Evolutionary conservation across 2,113 vertebrate genomes (phyloP), one percentile per base, ranked within the genome.

Genomic region (Pomatostomus ruficeps): DNA sequence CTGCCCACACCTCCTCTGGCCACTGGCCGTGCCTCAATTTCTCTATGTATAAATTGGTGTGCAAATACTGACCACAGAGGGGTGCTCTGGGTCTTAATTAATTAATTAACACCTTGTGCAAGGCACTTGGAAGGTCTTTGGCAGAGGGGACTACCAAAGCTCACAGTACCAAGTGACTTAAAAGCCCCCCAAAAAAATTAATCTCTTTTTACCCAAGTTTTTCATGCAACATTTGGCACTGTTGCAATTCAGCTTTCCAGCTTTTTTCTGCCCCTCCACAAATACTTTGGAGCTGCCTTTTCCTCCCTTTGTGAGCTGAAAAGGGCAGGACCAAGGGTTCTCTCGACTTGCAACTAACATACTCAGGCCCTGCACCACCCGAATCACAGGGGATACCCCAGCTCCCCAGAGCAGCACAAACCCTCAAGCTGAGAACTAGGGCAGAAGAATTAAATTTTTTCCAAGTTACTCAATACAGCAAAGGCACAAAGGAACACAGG

Each of bases 51-150:
- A 46, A 81, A 31, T 61, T 93, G 86, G 61, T 55, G 73, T 93
- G 66, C 93, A 91, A 57, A 89, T 67, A 95, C 20, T 9, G 23
- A 96, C 91, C 94, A 94, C 93, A 88, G 23, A 95, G 92, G 85
- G 95, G 94, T 96, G 94, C 94, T 94, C 94, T 92, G 88, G 42
- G 59, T 79, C 93, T 91, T 93, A 96, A 97, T 96, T 90, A 96
- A 95, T 97, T 94, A 97, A 95, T 96, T 95, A 95, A 96, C 7
- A 10, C 61, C 77, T 91, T 33, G 22, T 8, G 4, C 36, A 73
- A 83, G 58, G 38, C 20, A 36, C 18, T 76, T 58, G 20, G 51
- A 71, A 83, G 59, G 63, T 40, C 48, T 90, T 66, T 51, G 51
- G 71, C 52, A 29, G 42, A 62, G 19, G 5, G 6, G 2, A 43